Conservation (phyloP, 1,140 invertebrate genomes). For the Drosophila kikkawai region DNA sequence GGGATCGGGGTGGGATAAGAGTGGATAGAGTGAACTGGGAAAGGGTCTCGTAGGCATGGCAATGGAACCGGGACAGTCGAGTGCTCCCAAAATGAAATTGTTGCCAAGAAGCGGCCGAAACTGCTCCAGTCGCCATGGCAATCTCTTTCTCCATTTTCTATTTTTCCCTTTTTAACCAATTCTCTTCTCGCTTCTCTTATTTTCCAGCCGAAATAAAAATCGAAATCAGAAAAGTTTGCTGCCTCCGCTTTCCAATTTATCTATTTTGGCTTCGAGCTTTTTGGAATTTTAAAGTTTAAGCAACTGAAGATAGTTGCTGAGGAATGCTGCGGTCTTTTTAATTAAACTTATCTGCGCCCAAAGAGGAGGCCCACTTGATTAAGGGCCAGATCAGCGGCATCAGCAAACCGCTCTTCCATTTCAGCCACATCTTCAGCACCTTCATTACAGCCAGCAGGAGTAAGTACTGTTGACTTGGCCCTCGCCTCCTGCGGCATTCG, state of each 20-base stretch:
- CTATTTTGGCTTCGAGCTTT: constrained; percentile 16
- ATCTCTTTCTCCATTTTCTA: constrained; percentile 2
- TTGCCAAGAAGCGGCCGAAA: constrained; percentile 63
- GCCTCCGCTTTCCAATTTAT: constrained; percentile 17
- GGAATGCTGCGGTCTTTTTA: constrained; percentile 59
- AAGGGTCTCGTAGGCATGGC: constrained; percentile 41
- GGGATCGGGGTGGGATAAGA: constrained; percentile 12
- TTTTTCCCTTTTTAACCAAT: constrained; percentile 1
- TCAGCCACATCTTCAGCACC: constrained; percentile 12
- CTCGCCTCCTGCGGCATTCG: constrained; percentile 13
- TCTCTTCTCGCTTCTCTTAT: neutral
- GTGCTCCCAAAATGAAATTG: constrained; percentile 68
- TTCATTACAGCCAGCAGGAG: neutral
- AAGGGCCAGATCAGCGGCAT: constrained; percentile 58
- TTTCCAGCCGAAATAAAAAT: constrained; percentile 74
- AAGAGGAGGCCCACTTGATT: constrained; percentile 51
- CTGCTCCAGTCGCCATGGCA: constrained; percentile 26
- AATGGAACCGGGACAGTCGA: constrained; percentile 44
- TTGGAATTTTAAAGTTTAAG: constrained; percentile 61
- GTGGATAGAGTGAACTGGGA: constrained; percentile 22
- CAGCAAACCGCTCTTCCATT: neutral
- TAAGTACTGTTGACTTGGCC: constrained; percentile 1
- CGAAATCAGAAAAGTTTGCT: constrained; percentile 75
- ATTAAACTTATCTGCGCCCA: constrained; percentile 71
- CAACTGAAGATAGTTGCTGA: constrained; percentile 26